phyloP scores from a whole-genome alignment of 2,113 vertebrate species.

The Pterocles gutturalis region DNA sequence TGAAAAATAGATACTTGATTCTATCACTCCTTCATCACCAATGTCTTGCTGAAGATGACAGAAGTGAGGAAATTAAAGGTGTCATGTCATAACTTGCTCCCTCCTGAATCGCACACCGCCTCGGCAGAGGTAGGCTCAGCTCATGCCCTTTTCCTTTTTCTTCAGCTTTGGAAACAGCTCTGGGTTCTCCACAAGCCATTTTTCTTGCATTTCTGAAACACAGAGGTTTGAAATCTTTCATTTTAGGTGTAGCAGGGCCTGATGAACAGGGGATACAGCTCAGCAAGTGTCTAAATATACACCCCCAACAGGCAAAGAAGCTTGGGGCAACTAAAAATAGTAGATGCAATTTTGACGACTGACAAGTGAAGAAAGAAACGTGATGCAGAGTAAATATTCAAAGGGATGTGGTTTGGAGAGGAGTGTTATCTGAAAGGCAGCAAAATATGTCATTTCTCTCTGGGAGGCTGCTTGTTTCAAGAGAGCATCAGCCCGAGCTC shows the following conservation, averaged over 20 bases:
- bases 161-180: neutral
- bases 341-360: neutral
- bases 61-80: neutral
- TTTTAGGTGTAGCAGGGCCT: neutral
- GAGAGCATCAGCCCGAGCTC: neutral
- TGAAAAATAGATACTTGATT: neutral
- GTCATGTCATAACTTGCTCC: neutral
- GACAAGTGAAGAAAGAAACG: neutral
- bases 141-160: neutral
- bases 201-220: neutral
- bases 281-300: neutral
- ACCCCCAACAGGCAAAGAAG: neutral
- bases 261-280: neutral
- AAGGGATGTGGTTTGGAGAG: neutral
- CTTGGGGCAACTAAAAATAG: neutral
- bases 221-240: neutral
- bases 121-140: neutral
- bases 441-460: neutral
- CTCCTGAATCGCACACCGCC: fast-evolving
- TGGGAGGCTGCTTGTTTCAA: neutral
- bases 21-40: neutral
- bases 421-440: neutral
- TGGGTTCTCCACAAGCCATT: neutral
- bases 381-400: neutral
- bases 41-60: neutral